Conservation (phyloP, 2,888 invertebrate genomes). For the Trissolcus brochymenae region DNA sequence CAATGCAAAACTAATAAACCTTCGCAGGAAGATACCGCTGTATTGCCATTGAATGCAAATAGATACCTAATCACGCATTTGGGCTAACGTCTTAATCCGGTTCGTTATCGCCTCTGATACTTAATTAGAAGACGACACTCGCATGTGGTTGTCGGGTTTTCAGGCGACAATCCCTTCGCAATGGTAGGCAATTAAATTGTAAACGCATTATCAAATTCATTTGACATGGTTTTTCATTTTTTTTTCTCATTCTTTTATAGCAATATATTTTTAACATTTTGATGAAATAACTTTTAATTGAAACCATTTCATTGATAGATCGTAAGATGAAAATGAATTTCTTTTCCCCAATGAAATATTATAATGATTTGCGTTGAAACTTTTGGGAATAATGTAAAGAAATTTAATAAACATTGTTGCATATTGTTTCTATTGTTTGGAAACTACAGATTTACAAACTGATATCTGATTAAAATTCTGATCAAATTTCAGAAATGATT, state of each 20-base stretch:
- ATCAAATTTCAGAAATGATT: too few species aligned
- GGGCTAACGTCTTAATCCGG: slow-evolving; percentile 60
- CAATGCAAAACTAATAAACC: slow-evolving; percentile 56
- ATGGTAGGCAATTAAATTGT: neutral
- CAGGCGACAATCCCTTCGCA: neutral
- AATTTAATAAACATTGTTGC: too few species aligned
- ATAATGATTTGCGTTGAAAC: too few species aligned
- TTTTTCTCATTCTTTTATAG: neutral
- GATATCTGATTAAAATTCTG: too few species aligned
- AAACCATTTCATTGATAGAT: too few species aligned
- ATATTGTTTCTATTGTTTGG: too few species aligned
- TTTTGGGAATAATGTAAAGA: too few species aligned
- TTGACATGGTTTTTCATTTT: neutral
- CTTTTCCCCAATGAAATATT: too few species aligned
- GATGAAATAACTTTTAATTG: too few species aligned
- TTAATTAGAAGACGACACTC: slow-evolving; percentile 22
- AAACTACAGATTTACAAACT: too few species aligned
- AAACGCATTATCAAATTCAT: neutral
- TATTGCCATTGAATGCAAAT: slow-evolving; percentile 65
- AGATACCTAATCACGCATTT: slow-evolving; percentile 61
- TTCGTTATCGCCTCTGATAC: slow-evolving; percentile 20
- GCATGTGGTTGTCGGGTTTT: neutral
- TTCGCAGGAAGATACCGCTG: slow-evolving; percentile 57
- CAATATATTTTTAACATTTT: too few species aligned
- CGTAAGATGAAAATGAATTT: too few species aligned